A percentile compares a stretch with the other conserved stretches of the same genome.
phyloP scores from a whole-genome alignment of 1,140 invertebrate genomes.

The Caenorhabditis remanei region DNA sequence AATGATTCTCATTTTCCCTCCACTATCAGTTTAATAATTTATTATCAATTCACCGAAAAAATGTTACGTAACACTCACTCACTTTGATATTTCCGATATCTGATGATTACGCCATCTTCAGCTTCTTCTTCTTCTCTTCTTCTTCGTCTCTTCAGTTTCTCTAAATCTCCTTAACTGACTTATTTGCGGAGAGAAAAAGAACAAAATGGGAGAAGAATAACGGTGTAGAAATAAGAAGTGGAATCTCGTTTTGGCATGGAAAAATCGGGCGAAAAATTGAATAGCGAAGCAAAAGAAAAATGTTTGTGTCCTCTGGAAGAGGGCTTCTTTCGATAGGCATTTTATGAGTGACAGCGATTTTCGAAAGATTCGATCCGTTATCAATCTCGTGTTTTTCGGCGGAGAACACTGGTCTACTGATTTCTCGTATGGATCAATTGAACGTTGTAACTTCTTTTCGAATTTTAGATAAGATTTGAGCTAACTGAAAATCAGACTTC shows the following conservation, averaged over 20 bases:
- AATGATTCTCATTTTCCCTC: neutral
- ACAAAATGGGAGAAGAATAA: neutral
- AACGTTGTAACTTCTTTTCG: neutral
- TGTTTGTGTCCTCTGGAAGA: slow-evolving; percentile 1
- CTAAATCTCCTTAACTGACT: neutral
- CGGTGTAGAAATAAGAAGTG: slow-evolving; percentile 20
- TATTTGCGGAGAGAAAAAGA: neutral
- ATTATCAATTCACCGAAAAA: slow-evolving; percentile 6
- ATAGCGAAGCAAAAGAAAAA: neutral
- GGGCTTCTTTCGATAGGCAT: neutral
- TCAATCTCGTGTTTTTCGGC: neutral
- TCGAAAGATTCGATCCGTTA: slow-evolving; percentile 10
- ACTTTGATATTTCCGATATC: slow-evolving; percentile 25
- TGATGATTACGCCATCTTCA: slow-evolving; percentile 27
- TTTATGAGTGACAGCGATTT: slow-evolving; percentile 9
- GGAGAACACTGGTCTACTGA: neutral
- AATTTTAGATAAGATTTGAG: neutral
- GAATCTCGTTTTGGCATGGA: slow-evolving; percentile 26
- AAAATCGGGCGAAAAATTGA: slow-evolving; percentile 3
- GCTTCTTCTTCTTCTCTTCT: neutral
- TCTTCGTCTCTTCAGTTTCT: neutral
- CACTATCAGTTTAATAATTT: slow-evolving; percentile 21
- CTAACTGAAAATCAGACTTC: too few relatives aligned
- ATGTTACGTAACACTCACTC: slow-evolving; percentile 12
- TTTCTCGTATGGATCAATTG: neutral